Base-by-base conservation (phyloP, 2,888 invertebrate genomes). In the Dione juno region DNA sequence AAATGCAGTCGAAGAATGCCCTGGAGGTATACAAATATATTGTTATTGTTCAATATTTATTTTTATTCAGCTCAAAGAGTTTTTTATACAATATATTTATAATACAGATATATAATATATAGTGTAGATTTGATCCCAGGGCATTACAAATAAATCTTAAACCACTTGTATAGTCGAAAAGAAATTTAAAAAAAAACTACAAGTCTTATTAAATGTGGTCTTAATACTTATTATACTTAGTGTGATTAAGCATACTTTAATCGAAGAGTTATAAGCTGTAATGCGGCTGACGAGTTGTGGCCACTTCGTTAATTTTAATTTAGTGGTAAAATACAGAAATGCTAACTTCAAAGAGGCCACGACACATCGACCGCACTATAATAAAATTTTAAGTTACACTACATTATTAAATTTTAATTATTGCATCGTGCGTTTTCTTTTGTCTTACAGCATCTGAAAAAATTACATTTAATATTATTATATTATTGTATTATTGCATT, bases 1-100 rank as follows among this genome's bases (percentile, higher is more conserved):
- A 76, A 77, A 73, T 69, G 71, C 74, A 72, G 63, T 67, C 57
- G 43, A 71, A 59, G 70, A 73, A 74, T 66, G 74, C 43, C 52
- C 54, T 48, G 63, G 40, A n/a, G 48, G 28, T 28, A 37, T 37
- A 54, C 54, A 28, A 54, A 54, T n/a, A 1, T n/a, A 6, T n/a
- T 35, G 16, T 16, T 16, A n/a, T n/a, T n/a, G n/a, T n/a, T n/a
- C n/a, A n/a, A n/a, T n/a, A n/a, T 50, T 19, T 50, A 50, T 10
- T 11, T 50, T 50, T 16, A 19, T 16, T 19, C 16, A 8, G 16
- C 16, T 48, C n/a, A 48, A 48, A 48, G 9, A 16, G 9, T 48
- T 48, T 9, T 16, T 9, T 1, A 16, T 48, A 48, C 45, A 48
- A n/a, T n/a, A n/a, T n/a, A n/a, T n/a, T n/a, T n/a, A n/a, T n/a